These are phyloP conservation scores for Octomys mimax DNA, from an alignment of 2,797 vertebrate species.

Conservation along the genomic window DNA sequence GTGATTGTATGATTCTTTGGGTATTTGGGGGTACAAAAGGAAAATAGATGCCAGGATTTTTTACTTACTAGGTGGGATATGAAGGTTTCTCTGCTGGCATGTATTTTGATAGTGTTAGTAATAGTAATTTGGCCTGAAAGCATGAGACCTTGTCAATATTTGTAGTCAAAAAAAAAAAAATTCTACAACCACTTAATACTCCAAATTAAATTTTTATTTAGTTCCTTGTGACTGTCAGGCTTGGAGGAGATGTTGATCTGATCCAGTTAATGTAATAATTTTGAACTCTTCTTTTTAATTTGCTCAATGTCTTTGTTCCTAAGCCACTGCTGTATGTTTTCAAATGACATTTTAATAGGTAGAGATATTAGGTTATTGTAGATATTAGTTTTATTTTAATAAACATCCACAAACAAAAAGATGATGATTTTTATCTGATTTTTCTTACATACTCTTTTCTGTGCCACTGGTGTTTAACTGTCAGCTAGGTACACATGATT, in stretches of 20 bases:
- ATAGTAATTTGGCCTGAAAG: slow-evolving; percentile 51
- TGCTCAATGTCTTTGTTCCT: slow-evolving; percentile 32
- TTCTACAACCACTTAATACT: slow-evolving; percentile 63
- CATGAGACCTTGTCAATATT: slow-evolving; percentile 10
- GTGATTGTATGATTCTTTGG: slow-evolving; percentile 46
- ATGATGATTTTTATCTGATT: neutral
- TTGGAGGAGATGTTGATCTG: slow-evolving; percentile 21
- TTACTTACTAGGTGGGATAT: slow-evolving; percentile 51
- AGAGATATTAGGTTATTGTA: too few relatives aligned
- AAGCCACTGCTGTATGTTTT: slow-evolving; percentile 57
- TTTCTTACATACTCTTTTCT: slow-evolving; percentile 64
- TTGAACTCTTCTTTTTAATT: slow-evolving; percentile 54
- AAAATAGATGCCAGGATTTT: slow-evolving; percentile 42
- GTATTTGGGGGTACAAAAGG: slow-evolving; percentile 61
- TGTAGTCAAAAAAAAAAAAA: slow-evolving; percentile 71
- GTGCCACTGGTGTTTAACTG: slow-evolving; percentile 38
- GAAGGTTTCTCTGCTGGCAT: slow-evolving; percentile 34
- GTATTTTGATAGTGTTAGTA: slow-evolving; percentile 55
- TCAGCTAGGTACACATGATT: neutral
- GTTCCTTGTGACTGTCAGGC: slow-evolving; percentile 13
- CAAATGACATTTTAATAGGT: slow-evolving; percentile 61
- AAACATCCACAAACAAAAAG: slow-evolving; percentile 4
- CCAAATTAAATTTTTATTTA: slow-evolving; percentile 36
- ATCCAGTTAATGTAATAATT: slow-evolving; percentile 45
- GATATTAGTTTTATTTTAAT: neutral